Percentiles rank a stretch among this genome's conserved stretches.
Evolutionary conservation across 1,140 invertebrate species (phyloP).

Genomic region (Panagrolaimus sp.): DNA sequence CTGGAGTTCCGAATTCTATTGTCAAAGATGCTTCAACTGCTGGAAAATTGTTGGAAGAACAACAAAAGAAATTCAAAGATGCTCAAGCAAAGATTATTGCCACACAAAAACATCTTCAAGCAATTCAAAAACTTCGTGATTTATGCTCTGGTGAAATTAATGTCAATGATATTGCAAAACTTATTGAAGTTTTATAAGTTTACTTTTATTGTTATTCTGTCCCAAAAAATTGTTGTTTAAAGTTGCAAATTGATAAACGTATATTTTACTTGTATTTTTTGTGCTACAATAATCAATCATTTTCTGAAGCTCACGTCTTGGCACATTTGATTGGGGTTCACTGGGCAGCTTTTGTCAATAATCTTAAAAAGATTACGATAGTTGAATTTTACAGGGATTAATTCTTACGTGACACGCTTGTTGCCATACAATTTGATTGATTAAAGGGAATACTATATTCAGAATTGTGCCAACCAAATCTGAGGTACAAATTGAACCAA

Average conservation of each 20-base stretch:
- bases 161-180: not conserved
- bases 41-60: not conserved
- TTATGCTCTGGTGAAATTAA: not conserved
- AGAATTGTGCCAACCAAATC: not conserved
- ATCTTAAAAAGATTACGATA: not conserved
- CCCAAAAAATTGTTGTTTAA: not conserved
- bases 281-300: not conserved
- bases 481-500: not conserved
- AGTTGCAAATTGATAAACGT: not conserved
- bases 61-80: not conserved
- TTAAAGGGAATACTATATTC: not conserved
- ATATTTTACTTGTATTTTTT: not conserved
- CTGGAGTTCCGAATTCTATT: slow-evolving; percentile 67
- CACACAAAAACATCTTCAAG: not conserved
- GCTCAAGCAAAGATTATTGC: not conserved
- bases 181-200: not conserved
- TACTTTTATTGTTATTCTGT: not conserved
- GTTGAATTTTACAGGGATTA: not conserved
- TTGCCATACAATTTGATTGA: slow-evolving; percentile 9
- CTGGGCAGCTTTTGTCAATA: not conserved
- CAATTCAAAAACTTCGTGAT: not conserved
- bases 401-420: not conserved
- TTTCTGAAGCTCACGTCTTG: not conserved
- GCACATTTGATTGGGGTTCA: not conserved
- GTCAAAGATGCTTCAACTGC: not conserved